phyloP scores from a whole-genome alignment of 2,113 vertebrate species.

The Halcyon malimbica region DNA sequence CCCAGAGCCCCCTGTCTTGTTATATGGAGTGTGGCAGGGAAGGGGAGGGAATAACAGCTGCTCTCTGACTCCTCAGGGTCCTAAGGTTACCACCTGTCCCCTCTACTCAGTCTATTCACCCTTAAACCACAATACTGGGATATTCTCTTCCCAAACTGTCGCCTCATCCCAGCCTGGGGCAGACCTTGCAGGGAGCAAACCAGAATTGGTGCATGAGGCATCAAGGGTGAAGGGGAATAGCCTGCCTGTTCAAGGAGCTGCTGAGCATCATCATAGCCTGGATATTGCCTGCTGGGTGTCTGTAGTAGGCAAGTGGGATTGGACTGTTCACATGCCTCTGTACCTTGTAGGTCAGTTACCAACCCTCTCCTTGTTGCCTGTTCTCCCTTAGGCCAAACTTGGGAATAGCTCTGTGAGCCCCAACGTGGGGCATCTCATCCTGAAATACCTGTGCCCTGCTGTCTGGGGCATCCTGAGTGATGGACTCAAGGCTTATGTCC shows the following conservation, averaged over 20 bases:
- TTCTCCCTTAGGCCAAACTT: conserved; percentile 85
- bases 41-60: too few species aligned
- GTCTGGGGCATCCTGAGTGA: conserved; percentile 89
- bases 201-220: neutral
- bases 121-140: neutral
- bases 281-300: neutral
- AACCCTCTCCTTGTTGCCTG: neutral
- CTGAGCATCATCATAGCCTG: neutral
- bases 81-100: too few species aligned
- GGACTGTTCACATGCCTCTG: neutral
- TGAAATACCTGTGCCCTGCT: conserved; percentile 97
- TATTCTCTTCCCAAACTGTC: neutral
- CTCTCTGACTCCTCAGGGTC: too few species aligned
- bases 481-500: conserved; percentile 88
- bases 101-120: too few species aligned
- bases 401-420: conserved; percentile 98
- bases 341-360: neutral
- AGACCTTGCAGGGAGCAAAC: neutral
- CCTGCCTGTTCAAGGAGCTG: neutral
- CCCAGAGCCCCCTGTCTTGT: too few species aligned
- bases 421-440: conserved; percentile 93
- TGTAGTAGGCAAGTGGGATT: neutral
- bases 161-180: neutral
- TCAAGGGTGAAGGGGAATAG: neutral
- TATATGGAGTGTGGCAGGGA: too few species aligned